A percentile compares a stretch with the other conserved stretches of the same genome.
Evolutionary conservation across 2,888 invertebrate species (phyloP).

Genomic region (Periphyllus acericola): DNA sequence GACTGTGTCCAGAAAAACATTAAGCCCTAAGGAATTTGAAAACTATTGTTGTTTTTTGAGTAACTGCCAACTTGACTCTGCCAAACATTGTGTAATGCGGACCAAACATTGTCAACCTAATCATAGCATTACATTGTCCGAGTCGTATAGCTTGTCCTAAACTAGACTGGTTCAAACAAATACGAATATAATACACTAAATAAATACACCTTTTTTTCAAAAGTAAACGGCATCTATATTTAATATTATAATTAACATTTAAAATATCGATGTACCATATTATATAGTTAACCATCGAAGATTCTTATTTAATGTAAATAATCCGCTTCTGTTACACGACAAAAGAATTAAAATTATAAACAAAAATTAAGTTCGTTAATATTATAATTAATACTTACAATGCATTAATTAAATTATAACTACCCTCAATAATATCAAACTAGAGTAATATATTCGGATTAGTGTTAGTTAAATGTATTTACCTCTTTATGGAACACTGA

Average conservation of each 20-base stretch:
- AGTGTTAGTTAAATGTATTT: slow-evolving; percentile 10
- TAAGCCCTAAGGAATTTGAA: slow-evolving; percentile 21
- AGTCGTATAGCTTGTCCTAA: not conserved
- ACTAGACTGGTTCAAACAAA: not conserved
- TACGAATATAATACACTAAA: not conserved
- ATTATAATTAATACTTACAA: not conserved
- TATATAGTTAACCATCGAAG: no score
- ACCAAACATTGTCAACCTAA: slow-evolving; percentile 35
- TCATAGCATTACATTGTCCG: not conserved
- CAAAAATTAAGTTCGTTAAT: not conserved
- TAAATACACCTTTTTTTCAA: no score
- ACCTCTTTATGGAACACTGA: slow-evolving; percentile 6
- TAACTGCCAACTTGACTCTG: slow-evolving; percentile 34
- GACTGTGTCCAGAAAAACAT: slow-evolving; percentile 3
- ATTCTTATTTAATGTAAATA: not conserved
- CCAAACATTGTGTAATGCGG: slow-evolving; percentile 43
- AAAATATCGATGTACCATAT: no score
- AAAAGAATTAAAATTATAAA: not conserved
- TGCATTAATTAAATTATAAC: not conserved
- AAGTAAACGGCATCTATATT: no score
- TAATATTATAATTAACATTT: no score
- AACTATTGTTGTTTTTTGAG: slow-evolving; percentile 39
- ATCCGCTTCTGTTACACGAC: not conserved
- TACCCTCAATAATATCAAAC: not conserved
- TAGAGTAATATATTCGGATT: slow-evolving; percentile 27